phyloP scores from a whole-genome alignment of 2,797 vertebrate species.

The Acanthurus lineatus region DNA sequence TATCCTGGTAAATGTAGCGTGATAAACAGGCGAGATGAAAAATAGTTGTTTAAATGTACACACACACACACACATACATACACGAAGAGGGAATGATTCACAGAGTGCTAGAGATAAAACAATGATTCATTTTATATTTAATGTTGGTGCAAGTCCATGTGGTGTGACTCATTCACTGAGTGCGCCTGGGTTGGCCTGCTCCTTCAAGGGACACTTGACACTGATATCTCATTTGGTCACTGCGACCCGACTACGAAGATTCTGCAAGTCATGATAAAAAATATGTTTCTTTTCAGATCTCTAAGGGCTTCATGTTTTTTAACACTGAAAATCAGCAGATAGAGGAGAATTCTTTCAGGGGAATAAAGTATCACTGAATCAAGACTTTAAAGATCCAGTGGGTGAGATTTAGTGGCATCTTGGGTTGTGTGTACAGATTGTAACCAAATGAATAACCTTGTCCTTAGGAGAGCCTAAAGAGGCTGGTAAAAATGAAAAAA shows the following conservation, averaged over 20 bases:
- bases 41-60: constrained; percentile 15
- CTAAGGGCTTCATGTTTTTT: background rate
- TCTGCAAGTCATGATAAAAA: constrained; percentile 12
- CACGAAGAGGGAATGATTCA: constrained; percentile 9
- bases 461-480: no score
- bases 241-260: constrained; percentile 27
- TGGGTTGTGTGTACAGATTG: no score
- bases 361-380: background rate
- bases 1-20: constrained; percentile 3
- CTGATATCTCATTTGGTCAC: constrained; percentile 46
- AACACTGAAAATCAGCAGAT: background rate
- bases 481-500: no score
- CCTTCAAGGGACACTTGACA: constrained; percentile 54
- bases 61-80: background rate
- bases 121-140: constrained; percentile 28
- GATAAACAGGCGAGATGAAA: constrained; percentile 17
- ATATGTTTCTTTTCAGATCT: background rate
- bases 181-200: constrained; percentile 17
- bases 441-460: no score
- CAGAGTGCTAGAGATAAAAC: constrained; percentile 13
- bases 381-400: background rate
- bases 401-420: no score
- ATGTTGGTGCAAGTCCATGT: constrained; percentile 1
- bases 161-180: constrained; percentile 42
- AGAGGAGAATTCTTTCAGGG: background rate